Base-by-base conservation (phyloP, 2,888 invertebrate genomes). In the Drosophila merina region DNA sequence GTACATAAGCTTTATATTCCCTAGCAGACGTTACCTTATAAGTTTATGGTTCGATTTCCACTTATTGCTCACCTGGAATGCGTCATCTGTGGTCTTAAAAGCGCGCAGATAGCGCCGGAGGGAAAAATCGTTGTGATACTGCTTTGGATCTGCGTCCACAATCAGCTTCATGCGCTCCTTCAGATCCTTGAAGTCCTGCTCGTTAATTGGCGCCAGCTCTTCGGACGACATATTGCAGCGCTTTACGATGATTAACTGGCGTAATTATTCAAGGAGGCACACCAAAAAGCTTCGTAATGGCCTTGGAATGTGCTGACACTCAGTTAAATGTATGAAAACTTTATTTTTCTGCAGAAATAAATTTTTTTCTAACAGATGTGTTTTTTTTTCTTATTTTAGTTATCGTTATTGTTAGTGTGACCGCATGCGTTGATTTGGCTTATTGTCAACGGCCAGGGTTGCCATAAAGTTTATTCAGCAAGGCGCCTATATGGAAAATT, bases 81-180 rank as follows among this genome's bases (percentile, higher is more conserved):
- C 94, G 82, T 93, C 93, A 89, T 96, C 96, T 47, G 94, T 94
- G 38, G 94, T 94, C 91, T 94, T 95, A 86, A 96, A 96, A 12
- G 96, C 96, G 79, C 94, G 92, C 63, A 96, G 91, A 91, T 96
- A 96, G 77, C 96, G 93, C 79, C 93, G 93, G 49, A 95, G 89
- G 1, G 96, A 95, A 90, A 93, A 95, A 58, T 96, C 96, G 89
- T 95, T 95, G 81, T 95, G 95, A 87, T 95, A 95, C 88, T 96
- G 96, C 20, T 92, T 92, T 28, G 95, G 95, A 91, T 96, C 96
- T 28, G 96, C 96, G 67, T 94, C 94, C 8, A 92, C 93, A 77
- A 96, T 96, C 72, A 96, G 88, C 91, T 94, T 94, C 95, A 96
- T 95, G 49, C 95, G 93, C 72, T 93, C 93, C 90, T 95, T 95